Percentiles rank a stretch among this genome's conserved stretches.
phyloP scores from a whole-genome alignment of 2,113 vertebrate genomes.

The Nesospiza acunhae region DNA sequence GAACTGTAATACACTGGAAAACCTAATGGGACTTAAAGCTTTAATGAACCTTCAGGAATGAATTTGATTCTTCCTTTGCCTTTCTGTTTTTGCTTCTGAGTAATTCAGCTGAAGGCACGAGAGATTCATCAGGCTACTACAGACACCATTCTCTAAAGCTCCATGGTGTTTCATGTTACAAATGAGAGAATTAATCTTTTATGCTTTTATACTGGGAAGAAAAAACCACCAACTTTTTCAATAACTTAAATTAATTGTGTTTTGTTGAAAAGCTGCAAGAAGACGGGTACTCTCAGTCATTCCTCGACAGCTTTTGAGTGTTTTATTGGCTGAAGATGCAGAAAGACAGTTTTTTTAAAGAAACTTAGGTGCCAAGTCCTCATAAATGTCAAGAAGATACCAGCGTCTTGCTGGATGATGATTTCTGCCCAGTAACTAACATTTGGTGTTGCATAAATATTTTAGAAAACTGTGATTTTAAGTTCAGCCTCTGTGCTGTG shows the following conservation, averaged over 20 bases:
- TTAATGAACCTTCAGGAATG: neutral
- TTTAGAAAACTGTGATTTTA: neutral
- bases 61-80: neutral
- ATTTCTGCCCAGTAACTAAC: neutral
- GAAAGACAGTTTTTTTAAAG: neutral
- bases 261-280: neutral
- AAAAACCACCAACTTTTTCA: neutral
- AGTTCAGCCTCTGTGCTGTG: neutral
- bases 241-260: neutral
- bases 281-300: neutral
- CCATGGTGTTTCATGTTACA: neutral
- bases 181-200: neutral
- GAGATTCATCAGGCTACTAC: neutral
- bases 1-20: neutral
- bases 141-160: neutral
- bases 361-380: neutral
- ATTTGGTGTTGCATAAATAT: neutral
- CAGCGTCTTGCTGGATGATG: neutral
- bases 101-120: neutral
- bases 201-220: neutral
- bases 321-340: neutral
- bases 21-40: neutral
- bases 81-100: neutral
- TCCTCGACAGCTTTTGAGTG: neutral
- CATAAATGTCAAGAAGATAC: neutral